Conservation (phyloP, 2,113 vertebrate species). For the Laterallus jamaicensis region DNA sequence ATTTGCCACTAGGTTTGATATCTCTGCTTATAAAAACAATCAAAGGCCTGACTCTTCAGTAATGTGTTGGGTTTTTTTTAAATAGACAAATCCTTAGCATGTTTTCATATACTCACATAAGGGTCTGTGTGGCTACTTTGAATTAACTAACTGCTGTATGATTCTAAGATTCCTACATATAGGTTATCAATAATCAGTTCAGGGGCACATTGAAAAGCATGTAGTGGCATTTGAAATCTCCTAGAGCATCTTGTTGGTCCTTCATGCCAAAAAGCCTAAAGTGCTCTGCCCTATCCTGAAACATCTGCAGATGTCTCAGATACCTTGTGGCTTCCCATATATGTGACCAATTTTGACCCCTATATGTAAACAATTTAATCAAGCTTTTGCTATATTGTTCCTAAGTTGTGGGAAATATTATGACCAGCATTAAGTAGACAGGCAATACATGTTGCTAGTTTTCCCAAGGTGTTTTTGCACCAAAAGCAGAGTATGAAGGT, state of each 20-base stretch:
- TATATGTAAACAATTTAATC: background rate
- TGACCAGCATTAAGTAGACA: background rate
- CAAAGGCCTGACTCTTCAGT: background rate
- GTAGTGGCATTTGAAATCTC: background rate
- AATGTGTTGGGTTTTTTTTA: background rate
- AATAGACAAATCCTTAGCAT: background rate
- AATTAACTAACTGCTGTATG: background rate
- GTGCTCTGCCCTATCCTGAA: background rate
- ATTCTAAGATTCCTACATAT: background rate
- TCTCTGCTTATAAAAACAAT: background rate
- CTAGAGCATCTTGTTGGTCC: background rate
- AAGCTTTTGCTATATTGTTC: background rate
- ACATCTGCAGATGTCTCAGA: background rate
- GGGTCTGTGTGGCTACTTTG: background rate
- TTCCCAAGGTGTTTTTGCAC: background rate
- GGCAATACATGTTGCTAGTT: no score
- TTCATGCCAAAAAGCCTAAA: background rate
- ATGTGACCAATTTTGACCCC: background rate
- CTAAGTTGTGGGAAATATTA: background rate
- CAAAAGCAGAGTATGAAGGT: background rate
- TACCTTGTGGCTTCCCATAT: background rate
- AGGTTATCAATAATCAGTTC: background rate
- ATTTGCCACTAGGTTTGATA: background rate
- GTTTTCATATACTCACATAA: background rate
- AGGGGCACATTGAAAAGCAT: background rate